Base-by-base conservation (phyloP, 2,797 vertebrate species). In the Tokudaia tokunoshimensis region DNA sequence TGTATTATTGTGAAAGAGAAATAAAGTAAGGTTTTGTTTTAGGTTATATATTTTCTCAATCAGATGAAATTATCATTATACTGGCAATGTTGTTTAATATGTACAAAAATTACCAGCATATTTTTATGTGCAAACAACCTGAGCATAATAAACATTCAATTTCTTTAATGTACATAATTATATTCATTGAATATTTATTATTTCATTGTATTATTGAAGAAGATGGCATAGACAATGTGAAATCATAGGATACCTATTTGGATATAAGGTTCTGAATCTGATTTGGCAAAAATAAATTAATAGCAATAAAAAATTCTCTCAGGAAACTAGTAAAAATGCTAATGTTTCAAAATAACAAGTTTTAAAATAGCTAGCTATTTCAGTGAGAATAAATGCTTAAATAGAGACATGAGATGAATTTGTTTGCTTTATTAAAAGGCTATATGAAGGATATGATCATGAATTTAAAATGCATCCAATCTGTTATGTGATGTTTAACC, bases 401-500 rank as follows among this genome's bases (percentile, higher is more conserved):
- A 47, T 31, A 14, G 34, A 34, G 70, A 31, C 4, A 78, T 94
- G 74, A 72, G 4, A 72, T 61, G 26, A 79, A 79, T 72, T 85
- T 79, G 12, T 78, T 76, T 17, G n/a, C 47, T 24, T 91, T 50
- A 78, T 85, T 91, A 94, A 70, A 70, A 29, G 14, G 3, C 14
- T 67, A 74, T 59, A 80, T 91, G 37, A 91, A 72, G 19, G 34
- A 37, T 72, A 61, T 85, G 37, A 79, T 59, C 34, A 72, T 86
- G 89, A 91, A 86, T 91, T 94, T 86, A 86, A 94, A 86, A 55
- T 91, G 2, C 37, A 80, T 86, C 19, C 72, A 94, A 94, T 90
- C 59, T 90, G 78, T 41, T 93, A 41, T 78, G 50, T 47, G 47
- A 65, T 67, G 4, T 57, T 76, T 37, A 84, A 20, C 29, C 15